Evolutionary conservation across 2,888 invertebrate genomes (phyloP), one percentile per base, ranked within the genome.

Genomic region (Tigriopus californicus): DNA sequence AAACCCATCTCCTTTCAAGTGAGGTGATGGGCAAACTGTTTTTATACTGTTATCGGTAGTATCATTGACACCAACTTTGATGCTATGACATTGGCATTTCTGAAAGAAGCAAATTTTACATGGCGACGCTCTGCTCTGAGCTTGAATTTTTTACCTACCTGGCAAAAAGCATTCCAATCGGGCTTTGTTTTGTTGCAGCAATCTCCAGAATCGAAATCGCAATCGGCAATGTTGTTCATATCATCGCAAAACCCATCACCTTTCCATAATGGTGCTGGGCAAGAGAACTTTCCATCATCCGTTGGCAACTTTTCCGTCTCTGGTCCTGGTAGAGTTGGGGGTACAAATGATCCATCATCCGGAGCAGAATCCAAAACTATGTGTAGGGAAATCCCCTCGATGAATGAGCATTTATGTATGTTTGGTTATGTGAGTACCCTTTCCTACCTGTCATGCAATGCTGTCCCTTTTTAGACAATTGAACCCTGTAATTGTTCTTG

Each of bases 211-310:
- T 52, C 52, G 22, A 52, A 52, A n/a, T 33, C 52, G 24, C 52
- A 52, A n/a, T 10, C 52, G 15, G 18, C 24, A 13, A 25, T 52
- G 4, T 52, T 52, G 52, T 52, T 52, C 5, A 25, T 33, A 25
- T 52, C 52, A 20, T 52, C 52, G 33, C 52, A 52, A 33, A 25
- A 52, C 13, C 52, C 52, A n/a, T 52, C 52, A 18, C 52, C 52
- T 12, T 52, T 52, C 22, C 22, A 52, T 11, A 33, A 20, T 2
- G 52, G 52, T n/a, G 24, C 33, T 4, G 22, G 15, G 24, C 52
- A 52, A 10, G 22, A 4, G 13, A 33, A 33, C 8, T 33, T 33
- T 8, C 33, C 33, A 33, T 33, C 33, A 33, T 33, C 8, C 33
- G 33, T 33, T 33, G 33, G 33, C 33, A 33, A 33, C 33, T 33